Base-by-base conservation (phyloP, 2,888 invertebrate species). In the Agrotis ipsilon region DNA sequence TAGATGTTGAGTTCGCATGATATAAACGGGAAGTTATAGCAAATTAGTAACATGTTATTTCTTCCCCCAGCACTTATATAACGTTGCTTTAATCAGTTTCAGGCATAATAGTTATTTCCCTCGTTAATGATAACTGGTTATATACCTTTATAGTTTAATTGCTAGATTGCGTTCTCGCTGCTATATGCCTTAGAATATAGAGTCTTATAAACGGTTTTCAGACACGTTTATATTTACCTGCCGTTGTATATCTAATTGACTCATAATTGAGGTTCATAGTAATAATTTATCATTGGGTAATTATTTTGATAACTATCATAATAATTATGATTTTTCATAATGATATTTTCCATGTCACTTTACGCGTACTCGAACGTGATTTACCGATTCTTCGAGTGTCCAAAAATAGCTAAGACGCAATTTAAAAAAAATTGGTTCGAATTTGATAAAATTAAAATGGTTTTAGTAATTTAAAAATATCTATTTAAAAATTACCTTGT, bases 61-160 rank as follows among this genome's bases (percentile, higher is more conserved):
- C 48, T 72, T 48, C 46, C 32, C 27, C 16, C 43, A 51, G 61
- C 60, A 62, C 43, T 80, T 54, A 61, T 43, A 67, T 70, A 63
- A 64, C 51, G 24, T 61, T 62, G n/a, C 32, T 57, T 54, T 81
- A 78, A 75, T 75, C 62, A 75, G 71, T 78, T 81, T 78, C 78
- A 78, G 59, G 68, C 51, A 68, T 72, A 62, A 55, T 65, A 72
- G 64, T 62, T 59, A 75, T 81, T 81, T 58, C 49, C 59, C 67
- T 60, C 58, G 62, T 68, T 74, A 76, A 62, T 80, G 60, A 68
- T 74, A 74, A 74, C 60, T 58, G 63, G 68, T 68, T 73, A 57
- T 62, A 78, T 54, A 60, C 55, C 32, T 75, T 78, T 75, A 81
- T 72, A 72, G 62, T 72, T 62, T 81, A 81, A 81, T 78, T 72